Evolutionary conservation across 1,140 invertebrate species (phyloP), one percentile per base, ranked within the genome.

Genomic region (Plectrocnemia conspersa): DNA sequence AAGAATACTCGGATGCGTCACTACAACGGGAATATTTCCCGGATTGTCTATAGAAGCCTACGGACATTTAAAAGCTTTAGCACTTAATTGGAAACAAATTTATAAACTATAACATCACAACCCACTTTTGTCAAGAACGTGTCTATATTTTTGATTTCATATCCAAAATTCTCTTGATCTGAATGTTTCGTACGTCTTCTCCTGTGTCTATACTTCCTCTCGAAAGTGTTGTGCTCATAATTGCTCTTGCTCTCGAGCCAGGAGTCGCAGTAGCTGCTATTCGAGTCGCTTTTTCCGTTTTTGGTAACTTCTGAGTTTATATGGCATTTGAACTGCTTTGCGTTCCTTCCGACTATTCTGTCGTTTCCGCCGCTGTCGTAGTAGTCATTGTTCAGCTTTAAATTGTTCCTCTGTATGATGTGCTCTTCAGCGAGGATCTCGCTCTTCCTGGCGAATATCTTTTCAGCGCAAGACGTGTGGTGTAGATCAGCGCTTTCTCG

Each of bases 11-110:
- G 85, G 81, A 36, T 83, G 84, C 27, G 85, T 83, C 22, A 90
- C 69, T 1, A 90, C 87, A 2, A 90, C 84, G 6, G 87, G 86
- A 50, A 90, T 88, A 65, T 89, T 90, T 5, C 85, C 86, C 2
- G 87, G 86, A 41, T 78, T 79, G 46, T 83, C 79, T 54, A 86
- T 77, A 9, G 83, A 81, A 2, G 84, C 83, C 81, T 86, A 68
- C 18, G 76, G 76, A 58, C 21, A 27, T 45, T 18, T 6, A 6
- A 18, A 40, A 44, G 13, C 24, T 36, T 36, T 52, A 25, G 15
- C 24, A 36, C 16, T 41, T 47, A 47, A 19, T 16, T 35, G 1
- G 29, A 50, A 47, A 47, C 35, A 22, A 38, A 33, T 48, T 38
- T 36, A 21, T 22, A 13, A 54, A 44, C 18, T 21, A 36, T 2